Evolutionary conservation across 2,888 invertebrate species (phyloP).

Genomic region (Dioctria rufipes): DNA sequence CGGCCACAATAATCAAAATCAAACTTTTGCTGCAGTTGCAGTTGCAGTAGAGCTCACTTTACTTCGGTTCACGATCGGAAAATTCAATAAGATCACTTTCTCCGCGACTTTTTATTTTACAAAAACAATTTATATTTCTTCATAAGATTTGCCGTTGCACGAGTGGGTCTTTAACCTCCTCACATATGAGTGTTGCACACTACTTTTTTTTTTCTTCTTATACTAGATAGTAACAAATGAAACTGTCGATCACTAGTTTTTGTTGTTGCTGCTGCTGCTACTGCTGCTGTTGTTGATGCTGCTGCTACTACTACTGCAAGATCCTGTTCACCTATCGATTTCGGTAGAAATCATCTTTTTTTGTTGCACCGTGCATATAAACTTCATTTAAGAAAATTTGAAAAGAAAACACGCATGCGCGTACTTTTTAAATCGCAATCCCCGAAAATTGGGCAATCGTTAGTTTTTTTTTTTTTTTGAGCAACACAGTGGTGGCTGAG

Average conservation of each 20-base stretch:
- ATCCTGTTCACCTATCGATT: constrained; percentile 38
- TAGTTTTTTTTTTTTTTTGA: background rate
- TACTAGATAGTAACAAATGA: constrained; percentile 1
- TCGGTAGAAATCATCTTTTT: constrained; percentile 9
- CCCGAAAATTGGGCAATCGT: background rate
- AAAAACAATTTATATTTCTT: background rate
- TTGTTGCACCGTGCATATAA: background rate
- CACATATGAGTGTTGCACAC: constrained; percentile 1
- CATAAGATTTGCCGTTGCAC: constrained; percentile 8
- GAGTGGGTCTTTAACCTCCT: constrained; percentile 39
- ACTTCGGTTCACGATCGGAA: constrained; percentile 17
- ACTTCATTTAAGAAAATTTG: background rate
- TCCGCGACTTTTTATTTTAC: constrained; percentile 1
- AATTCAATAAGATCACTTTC: constrained; percentile 43
- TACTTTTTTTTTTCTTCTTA: constrained; percentile 9
- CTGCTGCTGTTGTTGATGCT: no score
- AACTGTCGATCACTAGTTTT: constrained; percentile 24
- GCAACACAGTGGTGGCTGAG: constrained; percentile 5
- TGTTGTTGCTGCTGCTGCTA: background rate
- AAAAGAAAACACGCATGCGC: background rate
- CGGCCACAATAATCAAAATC: constrained; percentile 28
- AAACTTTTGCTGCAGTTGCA: constrained; percentile 11
- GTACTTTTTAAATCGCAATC: constrained; percentile 1
- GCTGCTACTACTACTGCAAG: background rate
- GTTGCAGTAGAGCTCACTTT: background rate